Evolutionary conservation across 2,113 vertebrate species (phyloP).

Genomic region (Cranoglanis bouderius): DNA sequence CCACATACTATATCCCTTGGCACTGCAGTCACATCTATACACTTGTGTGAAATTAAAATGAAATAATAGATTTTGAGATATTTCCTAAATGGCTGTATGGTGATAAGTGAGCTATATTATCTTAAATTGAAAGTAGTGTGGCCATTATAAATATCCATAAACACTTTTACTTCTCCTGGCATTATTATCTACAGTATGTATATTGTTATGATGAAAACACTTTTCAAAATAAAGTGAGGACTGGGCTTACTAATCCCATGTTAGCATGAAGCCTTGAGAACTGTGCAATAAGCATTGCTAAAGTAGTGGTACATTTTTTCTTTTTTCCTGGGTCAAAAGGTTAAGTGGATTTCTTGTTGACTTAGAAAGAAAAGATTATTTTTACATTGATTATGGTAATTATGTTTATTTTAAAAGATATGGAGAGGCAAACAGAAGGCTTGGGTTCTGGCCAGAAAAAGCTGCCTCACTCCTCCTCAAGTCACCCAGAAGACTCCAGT

Average conservation of each 20-base stretch:
- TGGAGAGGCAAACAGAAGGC: constrained; percentile 72
- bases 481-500: constrained; percentile 72
- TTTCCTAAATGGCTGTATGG: not conserved
- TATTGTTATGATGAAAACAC: not conserved
- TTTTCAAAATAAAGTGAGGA: not conserved
- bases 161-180: not conserved
- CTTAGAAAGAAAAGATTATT: not conserved
- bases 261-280: not conserved
- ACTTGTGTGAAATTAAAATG: not conserved
- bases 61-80: constrained; percentile 1
- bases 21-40: not conserved
- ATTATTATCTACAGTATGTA: not conserved
- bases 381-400: constrained; percentile 1
- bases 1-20: not conserved
- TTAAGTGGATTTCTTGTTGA: constrained; percentile 4
- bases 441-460: constrained; percentile 62
- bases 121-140: not conserved
- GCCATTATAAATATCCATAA: not conserved
- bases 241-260: not conserved
- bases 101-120: not conserved
- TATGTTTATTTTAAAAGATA: constrained; percentile 65
- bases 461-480: not conserved
- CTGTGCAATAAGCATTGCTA: too few species aligned
- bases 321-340: not conserved
- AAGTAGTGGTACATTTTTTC: not conserved